Percentiles rank a stretch among this genome's conserved stretches.
Conservation (phyloP, 2,888 invertebrate species). For the Argynnis bischoffii region DNA sequence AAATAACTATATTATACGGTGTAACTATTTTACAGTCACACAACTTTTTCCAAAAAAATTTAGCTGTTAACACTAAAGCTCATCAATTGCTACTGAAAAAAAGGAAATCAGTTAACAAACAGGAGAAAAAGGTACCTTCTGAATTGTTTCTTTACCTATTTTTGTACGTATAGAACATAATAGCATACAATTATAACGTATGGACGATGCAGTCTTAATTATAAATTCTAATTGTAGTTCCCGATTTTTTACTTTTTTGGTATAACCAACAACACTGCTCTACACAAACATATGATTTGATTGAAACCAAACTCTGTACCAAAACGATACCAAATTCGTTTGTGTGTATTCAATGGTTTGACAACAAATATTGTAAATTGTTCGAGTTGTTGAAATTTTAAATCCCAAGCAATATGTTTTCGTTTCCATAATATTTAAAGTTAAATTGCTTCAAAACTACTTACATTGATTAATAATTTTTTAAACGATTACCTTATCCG, state of each 20-base stretch:
- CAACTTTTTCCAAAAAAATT: too few species aligned
- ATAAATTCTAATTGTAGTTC: not conserved
- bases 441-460: not conserved
- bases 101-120: too few species aligned
- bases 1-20: too few species aligned
- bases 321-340: not conserved
- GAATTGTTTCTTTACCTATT: too few species aligned
- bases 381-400: slow-evolving; percentile 8
- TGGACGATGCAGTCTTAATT: slow-evolving; percentile 3
- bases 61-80: too few species aligned
- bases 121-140: too few species aligned
- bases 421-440: not conserved
- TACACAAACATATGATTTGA: too few species aligned
- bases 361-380: slow-evolving; percentile 2
- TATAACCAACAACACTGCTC: not conserved
- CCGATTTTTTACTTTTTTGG: not conserved
- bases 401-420: not conserved
- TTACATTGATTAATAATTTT: not conserved
- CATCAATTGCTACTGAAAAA: too few species aligned
- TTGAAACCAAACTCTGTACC: too few species aligned
- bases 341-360: not conserved
- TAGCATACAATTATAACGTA: not conserved
- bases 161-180: not conserved
- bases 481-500: slow-evolving; percentile 3
- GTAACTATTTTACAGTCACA: too few species aligned